Evolutionary conservation across 2,113 vertebrate species (phyloP).

Genomic region (Henicopernis longicauda): DNA sequence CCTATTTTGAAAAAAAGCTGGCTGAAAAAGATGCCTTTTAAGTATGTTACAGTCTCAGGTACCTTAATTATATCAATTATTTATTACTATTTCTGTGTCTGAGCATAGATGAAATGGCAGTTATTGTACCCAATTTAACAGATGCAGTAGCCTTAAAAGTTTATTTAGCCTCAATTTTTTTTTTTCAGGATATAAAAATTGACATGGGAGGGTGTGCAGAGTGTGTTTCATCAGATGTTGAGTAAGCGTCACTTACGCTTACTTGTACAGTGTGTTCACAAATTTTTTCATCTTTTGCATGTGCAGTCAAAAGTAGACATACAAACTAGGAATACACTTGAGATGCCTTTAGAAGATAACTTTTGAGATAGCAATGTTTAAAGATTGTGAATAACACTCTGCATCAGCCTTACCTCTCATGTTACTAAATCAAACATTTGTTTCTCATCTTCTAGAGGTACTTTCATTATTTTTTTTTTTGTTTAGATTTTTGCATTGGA

Average conservation of each 20-base stretch:
- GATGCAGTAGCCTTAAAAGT: background rate
- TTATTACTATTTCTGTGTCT: fast-evolving
- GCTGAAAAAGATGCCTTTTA: no score
- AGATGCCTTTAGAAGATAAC: background rate
- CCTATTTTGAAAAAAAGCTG: background rate
- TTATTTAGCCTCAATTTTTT: background rate
- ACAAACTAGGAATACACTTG: background rate
- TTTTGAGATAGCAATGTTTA: background rate
- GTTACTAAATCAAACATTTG: background rate
- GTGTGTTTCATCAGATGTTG: background rate
- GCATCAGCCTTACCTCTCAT: background rate
- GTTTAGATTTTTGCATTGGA: background rate
- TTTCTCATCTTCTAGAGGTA: background rate
- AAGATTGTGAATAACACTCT: background rate
- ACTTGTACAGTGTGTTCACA: background rate
- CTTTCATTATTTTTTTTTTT: background rate
- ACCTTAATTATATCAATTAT: background rate
- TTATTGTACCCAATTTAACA: fast-evolving
- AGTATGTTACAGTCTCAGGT: background rate
- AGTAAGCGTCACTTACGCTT: background rate
- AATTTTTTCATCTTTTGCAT: background rate
- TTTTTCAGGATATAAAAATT: background rate
- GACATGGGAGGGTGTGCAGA: background rate
- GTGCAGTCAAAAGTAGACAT: background rate
- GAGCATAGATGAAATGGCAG: background rate